Conservation (phyloP, 2,888 invertebrate genomes). For the Nudaria mundana region DNA sequence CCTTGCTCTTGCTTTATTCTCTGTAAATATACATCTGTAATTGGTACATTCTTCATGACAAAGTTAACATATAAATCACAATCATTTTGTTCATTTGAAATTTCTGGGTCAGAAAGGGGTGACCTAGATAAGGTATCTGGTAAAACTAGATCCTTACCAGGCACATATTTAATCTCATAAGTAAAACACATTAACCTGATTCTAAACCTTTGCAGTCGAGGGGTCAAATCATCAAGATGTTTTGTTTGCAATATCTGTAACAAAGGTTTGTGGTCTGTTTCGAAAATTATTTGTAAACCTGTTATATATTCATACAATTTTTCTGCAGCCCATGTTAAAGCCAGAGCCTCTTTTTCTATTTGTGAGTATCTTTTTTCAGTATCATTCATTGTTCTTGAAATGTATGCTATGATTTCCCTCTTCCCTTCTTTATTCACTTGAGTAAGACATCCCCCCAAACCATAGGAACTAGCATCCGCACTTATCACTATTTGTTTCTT, state of each 20-base stretch:
- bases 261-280: neutral
- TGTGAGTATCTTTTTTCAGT: neutral
- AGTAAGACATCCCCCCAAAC: neutral
- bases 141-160: neutral
- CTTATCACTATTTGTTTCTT: neutral
- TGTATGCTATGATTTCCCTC: neutral
- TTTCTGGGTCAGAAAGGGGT: neutral
- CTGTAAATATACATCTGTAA: neutral
- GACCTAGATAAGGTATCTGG: neutral
- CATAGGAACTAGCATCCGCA: neutral
- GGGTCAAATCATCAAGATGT: neutral
- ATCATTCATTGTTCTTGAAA: neutral
- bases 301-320: neutral
- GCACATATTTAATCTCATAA: neutral
- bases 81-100: neutral
- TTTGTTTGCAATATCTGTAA: conserved; percentile 1
- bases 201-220: neutral
- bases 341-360: neutral
- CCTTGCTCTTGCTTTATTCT: neutral
- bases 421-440: neutral
- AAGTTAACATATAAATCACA: neutral
- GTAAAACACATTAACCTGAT: neutral
- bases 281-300: neutral
- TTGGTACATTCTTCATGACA: neutral
- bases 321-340: neutral